Evolutionary conservation across 1,140 invertebrate species (phyloP), one percentile per base, ranked within the genome.

Genomic region (Himalopsyche phryganea): DNA sequence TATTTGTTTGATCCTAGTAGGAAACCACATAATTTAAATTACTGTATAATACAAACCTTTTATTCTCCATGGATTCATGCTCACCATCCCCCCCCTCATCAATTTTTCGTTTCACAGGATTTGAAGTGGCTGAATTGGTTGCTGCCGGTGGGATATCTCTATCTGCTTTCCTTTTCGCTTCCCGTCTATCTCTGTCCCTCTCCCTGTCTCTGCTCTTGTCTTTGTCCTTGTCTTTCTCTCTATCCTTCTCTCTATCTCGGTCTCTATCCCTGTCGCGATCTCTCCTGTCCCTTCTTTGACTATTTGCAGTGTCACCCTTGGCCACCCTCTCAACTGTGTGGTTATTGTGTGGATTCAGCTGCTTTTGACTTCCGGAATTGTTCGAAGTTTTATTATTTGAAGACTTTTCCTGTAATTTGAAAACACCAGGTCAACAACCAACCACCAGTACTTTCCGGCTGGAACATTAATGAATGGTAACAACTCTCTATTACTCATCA

Each of bases 81-180:
- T 79, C 76, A 65, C 77, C 76, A 68, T 79, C 77, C 1, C 77
- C 77, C 1, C 77, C 77, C 53, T 79, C 77, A 62, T 79, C 77
- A 13, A 79, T 57, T 60, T 78, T 78, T 64, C 76, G 70, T 46
- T 78, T 78, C 5, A 73, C 63, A 18, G 32, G 33, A 9, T 13
- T 15, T 9, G 45, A 6, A 48, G 11, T 59, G 50, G 28, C 48
- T 28, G 19, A 52, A 48, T 23, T 52, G 32, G 15, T 48, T 20
- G 41, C 52, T 17, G 53, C 33, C 49, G 36, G 38, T 45, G 40
- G 41, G 19, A 28, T 40, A 56, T 51, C 66, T 65, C 44, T 40
- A 11, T 60, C 48, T 18, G 53, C 33, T 19, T 50, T 38, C 20
- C 58, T 60, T 49, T 61, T 41, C 13, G 33, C n/a, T n/a, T n/a